A percentile compares a stretch with the other conserved stretches of the same genome.
phyloP scores from a whole-genome alignment of 2,113 vertebrate species.

The Beaufortia kweichowensis region DNA sequence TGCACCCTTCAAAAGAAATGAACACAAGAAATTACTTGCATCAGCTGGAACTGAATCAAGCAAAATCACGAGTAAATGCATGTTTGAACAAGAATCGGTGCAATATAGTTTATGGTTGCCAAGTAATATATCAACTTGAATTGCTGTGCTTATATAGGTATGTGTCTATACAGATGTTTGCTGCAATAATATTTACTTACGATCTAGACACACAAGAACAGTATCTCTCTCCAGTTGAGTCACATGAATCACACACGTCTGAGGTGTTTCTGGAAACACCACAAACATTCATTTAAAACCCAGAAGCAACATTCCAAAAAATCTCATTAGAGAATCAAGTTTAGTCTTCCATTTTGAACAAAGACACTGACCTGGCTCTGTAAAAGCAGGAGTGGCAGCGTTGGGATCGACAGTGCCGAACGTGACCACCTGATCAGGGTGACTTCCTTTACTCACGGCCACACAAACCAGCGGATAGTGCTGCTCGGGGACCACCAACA shows the following conservation, averaged over 20 bases:
- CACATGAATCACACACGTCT: constrained; percentile 92
- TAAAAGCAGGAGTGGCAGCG: constrained; percentile 92
- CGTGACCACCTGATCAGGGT: constrained; percentile 92
- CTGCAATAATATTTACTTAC: constrained; percentile 74
- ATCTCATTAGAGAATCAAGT: neutral
- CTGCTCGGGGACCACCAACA: constrained; percentile 95
- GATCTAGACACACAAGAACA: constrained; percentile 94
- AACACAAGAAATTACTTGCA: neutral
- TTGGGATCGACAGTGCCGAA: constrained; percentile 98
- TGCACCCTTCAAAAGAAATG: constrained; percentile 79
- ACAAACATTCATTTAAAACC: neutral
- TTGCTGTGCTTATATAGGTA: neutral
- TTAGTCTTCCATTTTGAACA: neutral
- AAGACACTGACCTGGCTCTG: constrained; percentile 82
- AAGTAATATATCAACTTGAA: too few species aligned
- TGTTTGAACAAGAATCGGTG: constrained; percentile 8
- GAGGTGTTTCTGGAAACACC: constrained; percentile 83
- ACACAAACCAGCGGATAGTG: constrained; percentile 95
- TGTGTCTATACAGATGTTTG: neutral
- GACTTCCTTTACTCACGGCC: constrained; percentile 90
- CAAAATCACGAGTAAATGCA: neutral
- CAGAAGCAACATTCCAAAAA: neutral
- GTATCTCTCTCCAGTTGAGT: constrained; percentile 97
- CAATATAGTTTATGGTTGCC: too few species aligned
- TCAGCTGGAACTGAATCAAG: neutral